phyloP scores from a whole-genome alignment of 2,113 vertebrate genomes.

The Strix uralensis region DNA sequence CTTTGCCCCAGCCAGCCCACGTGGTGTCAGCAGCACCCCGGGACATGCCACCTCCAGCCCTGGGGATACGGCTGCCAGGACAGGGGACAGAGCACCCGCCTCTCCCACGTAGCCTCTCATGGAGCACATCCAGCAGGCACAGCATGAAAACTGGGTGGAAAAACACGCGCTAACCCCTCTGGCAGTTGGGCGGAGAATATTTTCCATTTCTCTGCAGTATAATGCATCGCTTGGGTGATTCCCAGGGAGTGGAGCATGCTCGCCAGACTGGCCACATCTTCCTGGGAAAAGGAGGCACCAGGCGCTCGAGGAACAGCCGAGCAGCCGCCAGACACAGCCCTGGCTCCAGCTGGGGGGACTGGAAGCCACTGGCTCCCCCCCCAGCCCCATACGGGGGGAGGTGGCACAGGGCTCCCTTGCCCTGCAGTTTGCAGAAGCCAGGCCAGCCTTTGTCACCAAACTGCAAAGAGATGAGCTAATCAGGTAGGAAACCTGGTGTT shows the following conservation, averaged over 20 bases:
- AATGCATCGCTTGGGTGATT: background rate
- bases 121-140: background rate
- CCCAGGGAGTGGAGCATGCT: fast-evolving
- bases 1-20: background rate
- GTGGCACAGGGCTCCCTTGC: background rate
- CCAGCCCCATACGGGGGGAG: fast-evolving
- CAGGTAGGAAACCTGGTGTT: background rate
- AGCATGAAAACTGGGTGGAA: background rate
- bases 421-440: background rate
- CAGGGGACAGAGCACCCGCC: background rate
- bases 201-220: background rate
- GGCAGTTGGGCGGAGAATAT: background rate
- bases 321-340: background rate
- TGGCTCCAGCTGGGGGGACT: background rate
- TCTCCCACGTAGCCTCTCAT: background rate
- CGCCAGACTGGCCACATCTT: background rate
- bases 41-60: background rate
- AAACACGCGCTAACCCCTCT: fast-evolving
- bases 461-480: fast-evolving
- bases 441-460: background rate
- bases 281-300: background rate
- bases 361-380: fast-evolving
- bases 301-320: background rate
- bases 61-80: background rate
- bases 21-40: background rate